Evolutionary conservation across 1,140 invertebrate genomes (phyloP).

Genomic region (Drosophila funebris): DNA sequence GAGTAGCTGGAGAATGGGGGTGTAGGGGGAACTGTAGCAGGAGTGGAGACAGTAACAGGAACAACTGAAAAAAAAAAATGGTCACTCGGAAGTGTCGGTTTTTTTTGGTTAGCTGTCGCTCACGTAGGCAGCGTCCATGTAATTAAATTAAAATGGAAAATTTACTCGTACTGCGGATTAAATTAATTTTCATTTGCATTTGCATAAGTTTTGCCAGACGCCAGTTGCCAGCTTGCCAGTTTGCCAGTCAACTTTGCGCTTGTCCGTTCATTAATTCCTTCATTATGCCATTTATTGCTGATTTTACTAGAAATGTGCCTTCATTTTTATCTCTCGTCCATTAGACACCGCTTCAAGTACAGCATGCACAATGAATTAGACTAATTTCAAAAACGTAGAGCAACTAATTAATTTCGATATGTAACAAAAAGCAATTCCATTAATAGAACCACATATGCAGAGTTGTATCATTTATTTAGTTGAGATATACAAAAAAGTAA

Average conservation of each 20-base stretch:
- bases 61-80: constrained; percentile 41
- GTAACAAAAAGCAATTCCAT: constrained; percentile 10
- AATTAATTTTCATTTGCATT: constrained; percentile 83
- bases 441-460: background rate
- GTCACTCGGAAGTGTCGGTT: constrained; percentile 54
- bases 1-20: background rate
- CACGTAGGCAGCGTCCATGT: constrained; percentile 82
- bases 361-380: constrained; percentile 16
- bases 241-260: background rate
- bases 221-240: constrained; percentile 11
- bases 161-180: constrained; percentile 81
- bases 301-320: constrained; percentile 62
- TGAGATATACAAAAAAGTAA: no score
- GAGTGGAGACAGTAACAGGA: background rate
- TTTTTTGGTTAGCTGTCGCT: constrained; percentile 76
- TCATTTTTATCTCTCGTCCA: constrained; percentile 57
- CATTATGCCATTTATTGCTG: constrained; percentile 76
- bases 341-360: constrained; percentile 9
- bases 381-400: background rate
- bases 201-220: constrained; percentile 70
- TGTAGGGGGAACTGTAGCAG: background rate
- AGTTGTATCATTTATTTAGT: no score
- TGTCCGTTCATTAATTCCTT: constrained; percentile 71
- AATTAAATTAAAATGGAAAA: constrained; percentile 84
- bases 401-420: constrained; percentile 26